Conservation (phyloP, 1,140 invertebrate species). For the Hirudo medicinalis region DNA sequence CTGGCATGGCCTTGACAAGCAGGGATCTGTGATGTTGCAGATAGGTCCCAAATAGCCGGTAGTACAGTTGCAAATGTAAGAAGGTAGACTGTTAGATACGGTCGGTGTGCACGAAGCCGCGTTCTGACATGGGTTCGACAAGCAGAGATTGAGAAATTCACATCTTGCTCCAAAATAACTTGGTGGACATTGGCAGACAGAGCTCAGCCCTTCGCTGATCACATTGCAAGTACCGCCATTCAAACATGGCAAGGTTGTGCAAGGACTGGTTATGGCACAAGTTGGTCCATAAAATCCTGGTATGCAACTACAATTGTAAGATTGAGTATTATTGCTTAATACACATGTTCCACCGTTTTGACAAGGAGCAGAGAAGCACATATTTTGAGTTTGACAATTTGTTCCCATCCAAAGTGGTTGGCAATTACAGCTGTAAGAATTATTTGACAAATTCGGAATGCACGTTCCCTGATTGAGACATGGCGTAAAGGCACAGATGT, state of each 20-base stretch:
- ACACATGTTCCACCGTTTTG: conserved; percentile 28
- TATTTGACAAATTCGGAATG: conserved; percentile 5
- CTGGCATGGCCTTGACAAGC: conserved; percentile 20
- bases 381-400: conserved; percentile 25
- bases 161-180: conserved; percentile 14
- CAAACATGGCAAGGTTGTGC: conserved; percentile 13
- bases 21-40: conserved; percentile 25
- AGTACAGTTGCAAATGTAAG: conserved; percentile 28
- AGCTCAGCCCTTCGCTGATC: not conserved
- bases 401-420: conserved; percentile 9
- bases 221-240: conserved; percentile 12
- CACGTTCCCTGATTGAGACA: conserved; percentile 26
- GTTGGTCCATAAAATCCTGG: conserved; percentile 24
- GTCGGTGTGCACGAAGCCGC: conserved; percentile 50
- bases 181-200: not conserved
- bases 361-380: conserved; percentile 29
- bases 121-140: conserved; percentile 17
- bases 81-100: conserved; percentile 47
- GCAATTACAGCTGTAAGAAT: conserved; percentile 18
- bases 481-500: conserved; percentile 59
- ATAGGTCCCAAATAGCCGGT: conserved; percentile 26
- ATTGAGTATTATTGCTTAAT: conserved; percentile 10
- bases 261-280: conserved; percentile 9
- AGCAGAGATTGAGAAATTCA: not conserved
- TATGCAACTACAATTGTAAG: conserved; percentile 33